phyloP scores from a whole-genome alignment of 1,140 invertebrate species.

The Zophobas morio region DNA sequence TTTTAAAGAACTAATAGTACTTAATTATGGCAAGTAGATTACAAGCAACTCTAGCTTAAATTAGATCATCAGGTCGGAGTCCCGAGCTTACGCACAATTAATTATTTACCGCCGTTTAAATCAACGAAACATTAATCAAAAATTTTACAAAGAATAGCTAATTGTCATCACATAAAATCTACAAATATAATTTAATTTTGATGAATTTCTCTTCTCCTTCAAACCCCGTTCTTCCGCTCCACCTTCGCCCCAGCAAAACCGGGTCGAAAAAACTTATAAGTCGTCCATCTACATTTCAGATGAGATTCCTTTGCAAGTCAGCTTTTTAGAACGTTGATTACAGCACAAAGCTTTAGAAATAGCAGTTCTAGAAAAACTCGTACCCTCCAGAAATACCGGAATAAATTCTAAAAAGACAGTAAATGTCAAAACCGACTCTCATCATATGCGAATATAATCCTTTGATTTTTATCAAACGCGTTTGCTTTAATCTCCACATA shows the following conservation, averaged over 20 bases:
- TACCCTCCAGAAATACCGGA: neutral
- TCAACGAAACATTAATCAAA: too few relatives aligned
- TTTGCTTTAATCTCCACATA: conserved; percentile 23
- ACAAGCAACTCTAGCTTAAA: too few relatives aligned
- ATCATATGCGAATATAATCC: conserved; percentile 6
- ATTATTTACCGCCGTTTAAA: too few relatives aligned
- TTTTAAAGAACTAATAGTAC: too few relatives aligned
- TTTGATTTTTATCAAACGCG: conserved; percentile 22
- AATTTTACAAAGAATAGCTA: too few relatives aligned
- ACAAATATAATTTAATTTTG: too few relatives aligned
- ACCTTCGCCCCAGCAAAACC: neutral
- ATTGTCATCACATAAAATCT: too few relatives aligned
- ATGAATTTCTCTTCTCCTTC: too few relatives aligned
- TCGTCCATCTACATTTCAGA: conserved; percentile 6
- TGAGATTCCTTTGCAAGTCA: conserved; percentile 2
- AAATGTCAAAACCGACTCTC: conserved; percentile 7
- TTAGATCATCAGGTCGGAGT: too few relatives aligned
- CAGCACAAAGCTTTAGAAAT: neutral
- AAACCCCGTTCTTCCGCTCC: neutral
- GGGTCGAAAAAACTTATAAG: conserved; percentile 2
- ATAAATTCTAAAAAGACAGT: neutral
- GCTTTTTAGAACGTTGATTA: conserved; percentile 11
- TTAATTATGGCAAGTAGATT: too few relatives aligned
- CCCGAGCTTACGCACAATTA: too few relatives aligned
- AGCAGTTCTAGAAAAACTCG: neutral